Conservation (phyloP, 2,888 invertebrate species). For the Sarcophaga variegata region DNA sequence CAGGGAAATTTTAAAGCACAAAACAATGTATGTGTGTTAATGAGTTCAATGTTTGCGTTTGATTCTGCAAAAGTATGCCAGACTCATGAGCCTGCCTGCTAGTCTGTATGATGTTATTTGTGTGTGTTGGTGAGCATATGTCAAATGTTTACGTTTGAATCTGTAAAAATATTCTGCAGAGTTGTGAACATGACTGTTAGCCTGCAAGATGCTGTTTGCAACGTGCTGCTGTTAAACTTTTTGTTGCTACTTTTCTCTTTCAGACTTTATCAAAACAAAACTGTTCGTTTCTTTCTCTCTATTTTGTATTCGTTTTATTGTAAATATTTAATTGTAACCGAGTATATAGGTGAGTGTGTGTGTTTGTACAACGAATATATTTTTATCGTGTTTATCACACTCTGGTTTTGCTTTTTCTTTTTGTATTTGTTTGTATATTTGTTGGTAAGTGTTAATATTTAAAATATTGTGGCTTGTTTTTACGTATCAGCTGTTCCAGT, state of each 20-base stretch:
- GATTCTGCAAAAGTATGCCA: neutral
- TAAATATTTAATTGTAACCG: neutral
- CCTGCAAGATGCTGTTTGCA: constrained; percentile 36
- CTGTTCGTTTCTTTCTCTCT: neutral
- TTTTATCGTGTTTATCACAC: neutral
- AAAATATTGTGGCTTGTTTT: constrained; percentile 53
- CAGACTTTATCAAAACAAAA: neutral
- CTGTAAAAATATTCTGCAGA: neutral
- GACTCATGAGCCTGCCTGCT: too few relatives aligned
- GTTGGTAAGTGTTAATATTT: constrained; percentile 22
- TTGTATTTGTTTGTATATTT: neutral
- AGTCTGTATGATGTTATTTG: too few relatives aligned
- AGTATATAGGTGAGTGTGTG: constrained; percentile 3
- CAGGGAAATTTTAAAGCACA: constrained; percentile 42
- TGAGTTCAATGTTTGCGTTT: neutral
- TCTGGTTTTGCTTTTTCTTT: neutral
- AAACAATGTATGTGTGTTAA: neutral
- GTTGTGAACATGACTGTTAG: neutral
- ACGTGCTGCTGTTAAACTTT: constrained; percentile 48
- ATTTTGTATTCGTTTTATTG: constrained; percentile 9
- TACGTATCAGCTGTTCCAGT: constrained; percentile 60
- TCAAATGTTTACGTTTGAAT: too few relatives aligned
- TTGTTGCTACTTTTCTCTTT: neutral
- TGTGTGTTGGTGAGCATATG: too few relatives aligned
- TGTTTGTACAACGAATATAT: neutral